Percentiles rank a stretch among this genome's conserved stretches.
These are phyloP conservation scores for Cheilosia grossa DNA, from an alignment of 2,888 invertebrate species.

Conservation along the genomic window DNA sequence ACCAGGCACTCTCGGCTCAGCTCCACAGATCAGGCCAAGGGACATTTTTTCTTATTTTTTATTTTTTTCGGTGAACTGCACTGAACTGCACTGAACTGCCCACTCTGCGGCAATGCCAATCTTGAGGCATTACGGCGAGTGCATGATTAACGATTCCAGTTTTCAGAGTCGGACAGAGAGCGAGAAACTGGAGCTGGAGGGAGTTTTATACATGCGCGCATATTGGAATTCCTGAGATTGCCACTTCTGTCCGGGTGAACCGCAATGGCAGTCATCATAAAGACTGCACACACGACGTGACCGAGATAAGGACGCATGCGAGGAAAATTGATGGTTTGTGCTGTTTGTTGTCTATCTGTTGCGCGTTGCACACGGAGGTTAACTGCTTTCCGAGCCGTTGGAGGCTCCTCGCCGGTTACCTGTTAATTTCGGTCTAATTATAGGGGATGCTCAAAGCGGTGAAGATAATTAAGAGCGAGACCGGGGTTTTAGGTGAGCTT, in stretches of 20 bases:
- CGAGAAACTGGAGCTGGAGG: constrained; percentile 26
- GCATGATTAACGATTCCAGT: constrained; percentile 51
- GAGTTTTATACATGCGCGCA: background rate
- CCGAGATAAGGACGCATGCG: constrained; percentile 12
- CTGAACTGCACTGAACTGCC: background rate
- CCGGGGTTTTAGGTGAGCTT: background rate
- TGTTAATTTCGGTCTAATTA: constrained; percentile 62
- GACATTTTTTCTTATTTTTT: background rate
- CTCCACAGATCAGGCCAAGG: constrained; percentile 25
- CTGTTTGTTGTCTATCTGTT: constrained; percentile 37
- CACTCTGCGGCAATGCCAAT: constrained; percentile 12
- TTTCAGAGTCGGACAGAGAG: constrained; percentile 16
- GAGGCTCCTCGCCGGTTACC: constrained; percentile 22
- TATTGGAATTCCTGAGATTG: constrained; percentile 28
- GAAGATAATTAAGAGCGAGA: constrained; percentile 55
- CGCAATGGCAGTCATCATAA: constrained; percentile 4
- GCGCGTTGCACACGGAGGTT: background rate
- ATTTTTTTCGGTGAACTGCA: background rate
- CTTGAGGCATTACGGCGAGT: constrained; percentile 37
- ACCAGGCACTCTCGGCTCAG: constrained; percentile 9
- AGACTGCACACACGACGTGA: background rate
- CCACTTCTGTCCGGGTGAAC: constrained; percentile 23
- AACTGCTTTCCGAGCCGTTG: constrained; percentile 2
- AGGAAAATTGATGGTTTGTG: constrained; percentile 27
- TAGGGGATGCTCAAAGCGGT: constrained; percentile 51